phyloP scores from a whole-genome alignment of 2,888 invertebrate genomes.

The Callimorpha dominula region DNA sequence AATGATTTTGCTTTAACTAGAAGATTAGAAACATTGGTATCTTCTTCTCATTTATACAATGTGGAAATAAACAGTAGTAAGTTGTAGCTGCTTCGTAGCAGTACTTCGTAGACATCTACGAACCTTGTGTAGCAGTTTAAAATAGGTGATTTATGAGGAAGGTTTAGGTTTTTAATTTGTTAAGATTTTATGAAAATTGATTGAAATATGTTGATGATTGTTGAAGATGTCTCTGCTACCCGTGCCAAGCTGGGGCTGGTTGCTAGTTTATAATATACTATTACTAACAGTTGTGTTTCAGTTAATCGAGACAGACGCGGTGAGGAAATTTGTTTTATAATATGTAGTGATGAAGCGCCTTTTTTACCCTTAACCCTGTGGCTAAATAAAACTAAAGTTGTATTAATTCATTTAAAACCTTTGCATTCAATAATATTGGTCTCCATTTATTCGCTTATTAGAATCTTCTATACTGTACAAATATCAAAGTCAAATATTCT shows the following conservation, averaged over 20 bases:
- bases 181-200: no score
- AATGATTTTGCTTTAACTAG: background rate
- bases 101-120: slow-evolving; percentile 5
- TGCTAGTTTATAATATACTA: no score
- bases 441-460: background rate
- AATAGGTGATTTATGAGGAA: no score
- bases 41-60: background rate
- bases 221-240: no score
- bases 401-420: background rate
- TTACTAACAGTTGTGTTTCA: no score
- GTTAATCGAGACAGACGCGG: no score
- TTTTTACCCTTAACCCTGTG: background rate
- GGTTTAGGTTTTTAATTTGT: no score
- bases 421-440: background rate
- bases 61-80: background rate
- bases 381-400: background rate
- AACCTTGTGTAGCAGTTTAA: background rate
- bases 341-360: background rate
- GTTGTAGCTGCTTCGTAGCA: background rate
- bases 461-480: background rate
- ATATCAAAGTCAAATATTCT: background rate
- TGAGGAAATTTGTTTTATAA: no score
- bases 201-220: no score
- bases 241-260: no score
- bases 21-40: background rate